A percentile compares a stretch with the other conserved stretches of the same genome.
Evolutionary conservation across 2,888 invertebrate genomes (phyloP).

Genomic region (Drosophila paranaensis): DNA sequence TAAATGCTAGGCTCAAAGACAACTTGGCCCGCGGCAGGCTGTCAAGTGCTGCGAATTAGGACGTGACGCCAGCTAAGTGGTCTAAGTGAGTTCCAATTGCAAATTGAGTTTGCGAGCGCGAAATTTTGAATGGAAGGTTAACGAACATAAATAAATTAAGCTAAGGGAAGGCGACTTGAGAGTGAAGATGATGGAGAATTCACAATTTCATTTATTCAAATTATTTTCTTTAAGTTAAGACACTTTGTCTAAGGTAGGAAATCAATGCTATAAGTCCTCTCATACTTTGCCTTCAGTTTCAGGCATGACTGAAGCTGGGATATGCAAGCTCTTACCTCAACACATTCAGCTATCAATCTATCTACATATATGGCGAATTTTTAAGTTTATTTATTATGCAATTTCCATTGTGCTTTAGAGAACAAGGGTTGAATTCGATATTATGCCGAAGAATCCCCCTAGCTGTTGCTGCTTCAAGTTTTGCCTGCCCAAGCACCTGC

Average conservation of each 20-base stretch:
- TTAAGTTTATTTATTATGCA: background rate
- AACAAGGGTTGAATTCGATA: background rate
- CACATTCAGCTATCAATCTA: background rate
- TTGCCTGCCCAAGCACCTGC: background rate
- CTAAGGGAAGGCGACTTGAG: background rate
- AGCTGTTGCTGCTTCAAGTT: background rate
- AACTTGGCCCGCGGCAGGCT: conserved; percentile 16
- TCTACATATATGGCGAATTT: background rate
- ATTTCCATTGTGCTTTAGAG: background rate
- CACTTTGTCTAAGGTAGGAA: too few species aligned
- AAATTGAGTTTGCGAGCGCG: conserved; percentile 39
- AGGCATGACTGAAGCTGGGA: background rate
- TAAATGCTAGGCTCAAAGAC: conserved; percentile 42
- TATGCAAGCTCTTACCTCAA: too few species aligned
- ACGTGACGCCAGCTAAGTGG: conserved; percentile 5
- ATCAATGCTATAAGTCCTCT: background rate
- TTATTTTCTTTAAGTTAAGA: too few species aligned
- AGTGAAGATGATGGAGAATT: too few species aligned
- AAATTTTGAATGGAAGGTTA: background rate
- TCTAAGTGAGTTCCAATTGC: conserved; percentile 32
- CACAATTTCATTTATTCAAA: too few species aligned
- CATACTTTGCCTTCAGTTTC: background rate
- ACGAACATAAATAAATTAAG: conserved; percentile 7
- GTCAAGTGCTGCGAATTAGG: conserved; percentile 18
- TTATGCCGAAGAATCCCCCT: background rate